phyloP scores from a whole-genome alignment of 2,797 vertebrate genomes.

The Prunella strophiata region DNA sequence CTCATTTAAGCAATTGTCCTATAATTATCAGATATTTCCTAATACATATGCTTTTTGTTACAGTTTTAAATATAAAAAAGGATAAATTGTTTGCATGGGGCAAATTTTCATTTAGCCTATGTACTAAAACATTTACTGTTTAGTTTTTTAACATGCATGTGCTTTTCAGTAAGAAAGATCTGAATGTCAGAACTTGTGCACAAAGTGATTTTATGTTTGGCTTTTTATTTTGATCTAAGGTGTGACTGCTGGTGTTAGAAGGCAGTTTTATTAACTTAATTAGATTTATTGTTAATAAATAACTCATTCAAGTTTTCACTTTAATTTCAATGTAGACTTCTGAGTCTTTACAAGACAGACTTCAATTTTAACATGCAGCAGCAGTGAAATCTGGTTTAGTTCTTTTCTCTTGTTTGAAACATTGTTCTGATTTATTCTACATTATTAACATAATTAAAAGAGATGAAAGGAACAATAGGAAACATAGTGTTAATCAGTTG shows the following conservation, averaged over 20 bases:
- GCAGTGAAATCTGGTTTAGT: not conserved
- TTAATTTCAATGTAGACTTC: not conserved
- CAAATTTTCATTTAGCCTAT: not conserved
- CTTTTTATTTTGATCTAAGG: constrained; percentile 47
- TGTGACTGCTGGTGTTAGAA: constrained; percentile 45
- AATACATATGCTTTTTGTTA: not conserved
- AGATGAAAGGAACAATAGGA: constrained; percentile 13
- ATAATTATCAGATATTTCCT: not conserved
- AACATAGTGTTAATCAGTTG: not conserved
- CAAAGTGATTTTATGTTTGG: not conserved
- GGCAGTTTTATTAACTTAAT: constrained; percentile 18
- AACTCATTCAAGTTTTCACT: constrained; percentile 8
- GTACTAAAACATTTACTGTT: constrained; percentile 8
- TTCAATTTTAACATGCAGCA: not conserved
- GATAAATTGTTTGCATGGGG: not conserved
- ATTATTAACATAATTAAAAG: not conserved
- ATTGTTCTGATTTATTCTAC: not conserved
- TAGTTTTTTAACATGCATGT: not conserved
- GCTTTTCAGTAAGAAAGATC: not conserved
- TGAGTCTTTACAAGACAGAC: constrained; percentile 17
- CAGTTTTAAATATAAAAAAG: not conserved
- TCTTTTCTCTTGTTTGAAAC: not conserved
- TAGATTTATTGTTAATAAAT: constrained; percentile 51
- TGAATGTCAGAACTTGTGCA: not conserved
- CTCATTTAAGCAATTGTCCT: not conserved